These are phyloP conservation scores for Otus sunia DNA, from an alignment of 2,113 vertebrate species.

Conservation along the genomic window DNA sequence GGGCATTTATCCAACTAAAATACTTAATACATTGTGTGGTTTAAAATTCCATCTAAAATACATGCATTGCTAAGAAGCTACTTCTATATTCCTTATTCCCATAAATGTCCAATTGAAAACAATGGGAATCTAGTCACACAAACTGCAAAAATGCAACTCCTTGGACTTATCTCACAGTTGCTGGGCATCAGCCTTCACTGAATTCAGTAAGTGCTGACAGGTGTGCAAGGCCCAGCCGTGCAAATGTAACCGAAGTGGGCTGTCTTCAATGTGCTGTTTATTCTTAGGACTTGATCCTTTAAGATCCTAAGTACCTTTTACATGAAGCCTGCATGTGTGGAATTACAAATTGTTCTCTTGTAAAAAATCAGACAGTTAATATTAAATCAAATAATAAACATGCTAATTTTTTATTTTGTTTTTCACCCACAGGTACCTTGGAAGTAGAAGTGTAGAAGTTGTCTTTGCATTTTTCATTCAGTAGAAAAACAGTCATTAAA, in stretches of 20 bases:
- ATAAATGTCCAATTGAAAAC: background rate
- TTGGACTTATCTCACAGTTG: background rate
- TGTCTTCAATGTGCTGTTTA: background rate
- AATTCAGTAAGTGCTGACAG: background rate
- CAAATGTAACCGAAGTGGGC: background rate
- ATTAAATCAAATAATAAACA: background rate
- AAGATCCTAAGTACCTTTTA: background rate
- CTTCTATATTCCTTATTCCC: background rate
- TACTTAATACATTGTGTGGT: background rate
- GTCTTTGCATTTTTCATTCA: background rate
- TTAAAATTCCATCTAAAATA: background rate
- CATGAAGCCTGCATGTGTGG: background rate
- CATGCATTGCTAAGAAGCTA: background rate
- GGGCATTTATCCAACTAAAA: background rate
- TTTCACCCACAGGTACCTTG: slow-evolving; percentile 14
- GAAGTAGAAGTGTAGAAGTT: background rate
- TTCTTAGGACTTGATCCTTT: background rate
- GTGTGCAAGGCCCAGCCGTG: background rate
- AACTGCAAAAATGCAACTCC: background rate
- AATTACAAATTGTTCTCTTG: background rate
- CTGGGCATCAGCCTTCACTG: background rate
- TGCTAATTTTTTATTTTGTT: background rate
- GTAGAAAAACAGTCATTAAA: background rate
- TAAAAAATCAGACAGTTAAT: background rate
- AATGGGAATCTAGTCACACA: background rate